Conservation (phyloP, 1,140 invertebrate genomes). For the Hyposmocoma kahamanoa region DNA sequence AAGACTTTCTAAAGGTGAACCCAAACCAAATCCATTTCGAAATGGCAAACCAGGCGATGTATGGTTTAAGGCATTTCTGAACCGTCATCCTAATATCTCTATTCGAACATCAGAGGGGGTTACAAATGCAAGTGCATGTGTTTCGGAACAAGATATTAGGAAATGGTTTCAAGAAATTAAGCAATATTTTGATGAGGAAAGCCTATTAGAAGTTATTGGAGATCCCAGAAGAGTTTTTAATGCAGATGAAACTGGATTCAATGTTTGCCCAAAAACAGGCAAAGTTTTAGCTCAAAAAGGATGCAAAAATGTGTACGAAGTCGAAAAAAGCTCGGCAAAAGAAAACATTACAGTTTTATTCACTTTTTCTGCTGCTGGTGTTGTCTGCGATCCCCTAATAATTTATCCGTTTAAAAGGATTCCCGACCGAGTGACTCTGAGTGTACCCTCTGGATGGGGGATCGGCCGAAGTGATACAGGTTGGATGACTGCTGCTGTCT, state of each 20-base stretch:
- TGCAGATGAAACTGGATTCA: constrained; percentile 39
- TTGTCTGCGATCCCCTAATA: constrained; percentile 28
- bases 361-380: constrained; percentile 33
- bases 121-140: constrained; percentile 16
- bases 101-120: constrained; percentile 26
- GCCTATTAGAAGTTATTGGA: constrained; percentile 20
- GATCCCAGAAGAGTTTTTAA: constrained; percentile 25
- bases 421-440: constrained; percentile 8
- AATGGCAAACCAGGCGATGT: constrained; percentile 21
- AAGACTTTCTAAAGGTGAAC: too few species aligned
- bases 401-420: constrained; percentile 36
- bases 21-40: constrained; percentile 12
- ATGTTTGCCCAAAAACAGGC: constrained; percentile 29
- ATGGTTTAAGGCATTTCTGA: constrained; percentile 28
- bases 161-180: constrained; percentile 24
- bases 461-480: constrained; percentile 16
- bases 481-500: constrained; percentile 28
- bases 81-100: constrained; percentile 18
- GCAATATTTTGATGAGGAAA: constrained; percentile 17
- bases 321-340: constrained; percentile 31
- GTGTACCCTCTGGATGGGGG: background rate
- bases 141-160: constrained; percentile 25
- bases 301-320: constrained; percentile 30
- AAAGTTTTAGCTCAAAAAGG: constrained; percentile 37
- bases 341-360: constrained; percentile 40